phyloP scores from a whole-genome alignment of 2,113 vertebrate genomes.

The Lepisosteus oculatus region DNA sequence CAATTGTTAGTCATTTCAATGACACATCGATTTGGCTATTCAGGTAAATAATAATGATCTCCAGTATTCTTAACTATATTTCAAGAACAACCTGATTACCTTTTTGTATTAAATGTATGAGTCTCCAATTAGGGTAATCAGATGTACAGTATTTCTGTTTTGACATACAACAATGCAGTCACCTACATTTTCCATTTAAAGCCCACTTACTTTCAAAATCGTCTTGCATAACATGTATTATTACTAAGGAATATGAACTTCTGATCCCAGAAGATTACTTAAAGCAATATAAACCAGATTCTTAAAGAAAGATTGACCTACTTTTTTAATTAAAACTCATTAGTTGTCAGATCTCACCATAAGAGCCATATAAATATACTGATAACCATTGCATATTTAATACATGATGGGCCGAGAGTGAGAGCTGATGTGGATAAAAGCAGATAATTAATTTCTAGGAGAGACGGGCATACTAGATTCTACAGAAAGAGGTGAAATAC shows the following conservation, averaged over 20 bases:
- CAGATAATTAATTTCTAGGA: no score
- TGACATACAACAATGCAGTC: background rate
- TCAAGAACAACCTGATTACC: background rate
- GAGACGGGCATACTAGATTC: no score
- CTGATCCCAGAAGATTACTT: background rate
- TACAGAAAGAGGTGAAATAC: no score
- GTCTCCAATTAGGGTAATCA: background rate
- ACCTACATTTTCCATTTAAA: background rate
- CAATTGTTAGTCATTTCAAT: background rate
- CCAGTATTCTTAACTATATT: background rate
- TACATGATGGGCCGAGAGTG: no score
- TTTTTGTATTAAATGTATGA: background rate
- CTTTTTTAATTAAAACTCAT: background rate
- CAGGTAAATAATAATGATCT: background rate
- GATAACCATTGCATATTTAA: no score
- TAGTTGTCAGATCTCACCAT: conserved; percentile 14
- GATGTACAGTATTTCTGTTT: background rate
- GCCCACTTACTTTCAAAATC: background rate
- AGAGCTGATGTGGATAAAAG: no score
- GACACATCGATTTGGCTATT: background rate
- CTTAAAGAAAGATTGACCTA: conserved; percentile 12
- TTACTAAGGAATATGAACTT: background rate
- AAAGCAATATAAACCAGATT: background rate
- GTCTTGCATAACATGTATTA: conserved; percentile 4
- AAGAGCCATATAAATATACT: no score